Evolutionary conservation across 2,888 invertebrate species (phyloP), one percentile per base, ranked within the genome.

Genomic region (Drosophila kuntzei): DNA sequence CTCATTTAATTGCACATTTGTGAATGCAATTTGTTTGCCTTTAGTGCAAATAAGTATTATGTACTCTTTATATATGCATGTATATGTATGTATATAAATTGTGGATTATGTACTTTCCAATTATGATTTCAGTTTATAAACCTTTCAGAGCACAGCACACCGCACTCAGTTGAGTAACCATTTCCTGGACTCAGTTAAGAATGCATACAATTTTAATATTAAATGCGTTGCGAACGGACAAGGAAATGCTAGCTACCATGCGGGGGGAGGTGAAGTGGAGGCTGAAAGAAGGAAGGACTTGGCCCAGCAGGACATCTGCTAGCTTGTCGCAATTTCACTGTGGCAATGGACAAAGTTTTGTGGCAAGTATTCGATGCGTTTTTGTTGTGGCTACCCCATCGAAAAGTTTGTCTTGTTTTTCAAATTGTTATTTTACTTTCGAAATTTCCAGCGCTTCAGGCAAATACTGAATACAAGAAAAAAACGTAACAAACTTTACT

Each of bases 1-100:
- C 85, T 75, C 79, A 79, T 85, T 87, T 87, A 85, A 85, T 89
- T 85, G 89, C 89, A 89, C 85, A 81, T 87, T 84, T 87, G 76
- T 39, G 68, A 67, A 72, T 83, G 73, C 72, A 66, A 82, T 80
- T 86, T 79, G 74, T 61, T 71, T 57, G 54, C 20, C 39, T 46
- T 34, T 41, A 49, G 47, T 58, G 78, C 59, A 59, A 75, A 74
- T 78, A 63, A 78, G 57, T 57, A 62, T 57, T 55, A 43, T 55
- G n/a, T 62, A 61, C 16, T 66, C 29, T 0, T 34, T 36, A 37
- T 34, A 22, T 36, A 20, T 34, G 32, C 9, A 27, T 43, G 27
- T 25, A 27, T 11, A 27, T 6, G 37, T 11, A 27, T 6, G 37
- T 34, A 44, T 27, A 16, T 36, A n/a, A 47, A 51, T 34, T 65